phyloP scores from a whole-genome alignment of 2,113 vertebrate species.

The Rana temporaria region DNA sequence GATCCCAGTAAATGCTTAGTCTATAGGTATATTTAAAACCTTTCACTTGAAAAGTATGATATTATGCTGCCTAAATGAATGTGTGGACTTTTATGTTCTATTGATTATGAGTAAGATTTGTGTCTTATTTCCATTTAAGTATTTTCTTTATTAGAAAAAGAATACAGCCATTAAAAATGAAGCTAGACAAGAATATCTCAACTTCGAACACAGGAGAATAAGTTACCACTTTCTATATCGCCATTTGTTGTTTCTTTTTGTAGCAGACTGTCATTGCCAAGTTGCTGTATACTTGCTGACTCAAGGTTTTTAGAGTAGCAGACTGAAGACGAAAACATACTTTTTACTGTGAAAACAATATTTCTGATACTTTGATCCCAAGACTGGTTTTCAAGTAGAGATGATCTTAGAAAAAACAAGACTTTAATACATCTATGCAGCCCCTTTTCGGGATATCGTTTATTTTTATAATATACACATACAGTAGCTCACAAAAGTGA shows the following conservation, averaged over 20 bases:
- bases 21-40: too few species aligned
- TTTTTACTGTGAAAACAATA: conserved; percentile 16
- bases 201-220: neutral
- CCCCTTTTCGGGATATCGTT: neutral
- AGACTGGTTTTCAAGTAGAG: conserved; percentile 7
- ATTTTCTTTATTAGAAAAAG: neutral
- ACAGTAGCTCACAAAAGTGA: too few species aligned
- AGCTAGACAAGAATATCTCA: neutral
- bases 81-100: neutral
- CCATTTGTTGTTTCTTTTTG: neutral
- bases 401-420: neutral
- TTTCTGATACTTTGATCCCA: conserved; percentile 37
- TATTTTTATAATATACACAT: neutral
- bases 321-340: neutral
- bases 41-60: too few species aligned
- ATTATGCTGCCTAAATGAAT: neutral
- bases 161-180: neutral
- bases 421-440: neutral
- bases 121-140: neutral
- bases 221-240: neutral
- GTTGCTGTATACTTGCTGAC: neutral
- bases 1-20: too few species aligned
- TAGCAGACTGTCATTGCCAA: neutral
- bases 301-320: neutral
- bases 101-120: neutral